Conservation (phyloP, 2,113 vertebrate genomes). For the Oceanodroma tethys region DNA sequence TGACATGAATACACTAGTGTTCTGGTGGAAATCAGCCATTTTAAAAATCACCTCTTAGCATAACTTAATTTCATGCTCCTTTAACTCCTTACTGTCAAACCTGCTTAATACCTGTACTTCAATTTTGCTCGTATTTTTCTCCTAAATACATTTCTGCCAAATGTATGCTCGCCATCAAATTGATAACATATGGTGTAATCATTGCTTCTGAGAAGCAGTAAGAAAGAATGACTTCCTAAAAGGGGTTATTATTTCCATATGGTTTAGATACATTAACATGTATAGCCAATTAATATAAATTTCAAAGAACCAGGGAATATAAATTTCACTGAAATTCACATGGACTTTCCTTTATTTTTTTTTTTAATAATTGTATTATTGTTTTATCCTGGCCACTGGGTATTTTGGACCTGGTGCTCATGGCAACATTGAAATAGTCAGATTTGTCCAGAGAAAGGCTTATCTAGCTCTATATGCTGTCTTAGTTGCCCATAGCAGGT, state of each 20-base stretch:
- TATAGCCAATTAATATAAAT: not conserved
- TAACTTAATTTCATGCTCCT: constrained; percentile 38
- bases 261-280: not conserved
- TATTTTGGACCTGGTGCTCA: not conserved
- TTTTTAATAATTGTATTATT: not conserved
- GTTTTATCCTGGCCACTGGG: not conserved
- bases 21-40: not conserved
- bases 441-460: not conserved
- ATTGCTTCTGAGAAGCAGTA: not conserved
- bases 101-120: not conserved
- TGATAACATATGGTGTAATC: not conserved
- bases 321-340: not conserved
- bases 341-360: not conserved
- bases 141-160: not conserved
- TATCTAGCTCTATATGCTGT: not conserved
- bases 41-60: constrained; percentile 1
- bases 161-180: not conserved
- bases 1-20: not conserved
- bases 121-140: constrained; percentile 24
- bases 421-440: not conserved
- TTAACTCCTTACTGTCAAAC: not conserved
- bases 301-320: not conserved
- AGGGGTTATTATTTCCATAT: not conserved
- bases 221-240: not conserved
- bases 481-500: rapidly evolving